Percentiles rank a stretch among this genome's conserved stretches.
These are phyloP conservation scores for Scaptodrosophila latifasciaeformis DNA, from an alignment of 2,888 invertebrate species.

Conservation along the genomic window DNA sequence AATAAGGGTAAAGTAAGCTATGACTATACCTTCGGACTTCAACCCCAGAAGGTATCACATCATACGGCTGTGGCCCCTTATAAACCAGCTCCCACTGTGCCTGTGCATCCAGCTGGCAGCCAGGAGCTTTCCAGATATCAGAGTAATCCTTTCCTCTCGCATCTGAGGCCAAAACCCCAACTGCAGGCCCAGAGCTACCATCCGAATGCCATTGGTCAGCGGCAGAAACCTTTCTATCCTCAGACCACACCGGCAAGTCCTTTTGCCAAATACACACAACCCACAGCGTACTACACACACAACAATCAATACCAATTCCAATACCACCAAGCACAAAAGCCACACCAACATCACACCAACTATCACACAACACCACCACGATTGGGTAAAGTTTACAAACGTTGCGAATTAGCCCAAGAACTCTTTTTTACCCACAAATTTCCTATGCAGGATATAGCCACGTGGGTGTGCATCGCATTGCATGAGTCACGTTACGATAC, in stretches of 20 bases:
- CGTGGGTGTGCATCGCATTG: slow-evolving; percentile 84
- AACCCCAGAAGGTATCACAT: slow-evolving; percentile 13
- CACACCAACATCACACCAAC: slow-evolving; percentile 32
- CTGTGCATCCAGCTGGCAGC: slow-evolving; percentile 8
- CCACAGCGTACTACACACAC: slow-evolving; percentile 28
- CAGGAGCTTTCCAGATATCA: slow-evolving; percentile 25
- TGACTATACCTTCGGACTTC: slow-evolving; percentile 34
- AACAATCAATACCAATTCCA: slow-evolving; percentile 21
- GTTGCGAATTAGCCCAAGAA: slow-evolving; percentile 84
- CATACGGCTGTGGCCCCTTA: slow-evolving; percentile 14
- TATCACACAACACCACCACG: slow-evolving; percentile 32
- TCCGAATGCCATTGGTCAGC: slow-evolving; percentile 38
- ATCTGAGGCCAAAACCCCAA: slow-evolving; percentile 3
- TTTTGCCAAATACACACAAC: slow-evolving; percentile 37
- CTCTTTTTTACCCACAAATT: slow-evolving; percentile 78
- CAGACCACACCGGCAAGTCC: slow-evolving; percentile 34
- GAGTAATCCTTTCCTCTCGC: slow-evolving; percentile 45
- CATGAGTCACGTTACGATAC: slow-evolving; percentile 84
- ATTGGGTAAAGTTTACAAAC: slow-evolving; percentile 78
- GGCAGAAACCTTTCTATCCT: slow-evolving; percentile 20
- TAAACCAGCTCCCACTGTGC: slow-evolving; percentile 11
- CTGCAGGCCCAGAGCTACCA: too few relatives aligned
- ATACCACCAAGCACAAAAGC: slow-evolving; percentile 25
- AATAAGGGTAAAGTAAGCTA: slow-evolving; percentile 41
- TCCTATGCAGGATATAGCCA: slow-evolving; percentile 77